Evolutionary conservation across 2,113 vertebrate genomes (phyloP), one percentile per base, ranked within the genome.

Genomic region (Myrmecophaga tridactyla): DNA sequence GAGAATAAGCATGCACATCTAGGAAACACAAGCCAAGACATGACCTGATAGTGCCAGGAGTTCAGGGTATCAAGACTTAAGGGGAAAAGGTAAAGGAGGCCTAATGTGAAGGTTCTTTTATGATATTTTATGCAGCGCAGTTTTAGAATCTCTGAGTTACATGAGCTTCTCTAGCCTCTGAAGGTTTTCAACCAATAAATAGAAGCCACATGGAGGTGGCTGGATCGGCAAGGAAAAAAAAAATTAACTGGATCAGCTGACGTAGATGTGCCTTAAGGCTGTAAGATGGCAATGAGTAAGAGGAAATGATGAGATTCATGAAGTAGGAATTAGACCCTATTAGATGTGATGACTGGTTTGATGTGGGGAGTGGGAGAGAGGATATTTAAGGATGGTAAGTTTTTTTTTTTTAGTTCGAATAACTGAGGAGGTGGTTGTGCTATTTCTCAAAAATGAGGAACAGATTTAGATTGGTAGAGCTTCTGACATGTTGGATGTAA

Each of bases 171-270:
- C 27, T 80, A n/a, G n/a, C n/a, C 39, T 84, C n/a, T n/a, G n/a
- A n/a, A n/a, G n/a, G 23, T 81, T 77, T 96, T 92, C 80, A 69
- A 93, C 87, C 1, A 48, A 56, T 67, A 78, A 62, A 3, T 36
- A 86, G 72, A 17, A 72, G 46, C 12, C 46, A 70, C 13, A 39
- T 5, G 27, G 87, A 92, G 21, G 87, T 86, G 51, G 31, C 21
- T 67, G 14, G 13, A 41, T 29, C 41, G 25, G 36, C n/a, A 36
- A 76, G 12, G 29, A 4, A 27, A 41, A 39, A 41, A 39, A 75
- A 46, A 23, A 1, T 65, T 36, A 80, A 34, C 20, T 34, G 63
- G 60, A 48, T 13, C 25, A 56, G 87, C 15, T 65, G 39, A 25
- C 7, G 5, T 3, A 10, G 14, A 31, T 20, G 29, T 70, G 20